A percentile compares a stretch with the other conserved stretches of the same genome.
These are phyloP conservation scores for Centropus unirufus DNA, from an alignment of 2,113 vertebrate species.

Conservation along the genomic window DNA sequence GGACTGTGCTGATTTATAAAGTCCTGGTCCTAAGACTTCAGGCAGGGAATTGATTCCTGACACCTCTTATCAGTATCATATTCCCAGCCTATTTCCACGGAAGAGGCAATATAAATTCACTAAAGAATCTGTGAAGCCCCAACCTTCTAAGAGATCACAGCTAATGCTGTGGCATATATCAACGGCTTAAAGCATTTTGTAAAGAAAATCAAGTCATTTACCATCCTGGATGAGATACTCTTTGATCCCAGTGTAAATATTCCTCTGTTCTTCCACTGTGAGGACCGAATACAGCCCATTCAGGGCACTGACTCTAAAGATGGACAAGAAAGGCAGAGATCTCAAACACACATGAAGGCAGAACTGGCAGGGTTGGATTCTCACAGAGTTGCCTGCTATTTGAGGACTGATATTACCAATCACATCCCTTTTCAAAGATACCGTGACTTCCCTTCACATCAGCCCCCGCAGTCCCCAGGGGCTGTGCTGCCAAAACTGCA, in stretches of 20 bases:
- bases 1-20: background rate
- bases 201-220: background rate
- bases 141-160: background rate
- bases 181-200: background rate
- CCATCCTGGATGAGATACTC: conserved; percentile 40
- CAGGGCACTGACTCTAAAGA: conserved; percentile 30
- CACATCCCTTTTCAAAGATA: background rate
- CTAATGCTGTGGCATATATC: background rate
- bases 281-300: conserved; percentile 44
- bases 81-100: background rate
- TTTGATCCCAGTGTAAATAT: conserved; percentile 27
- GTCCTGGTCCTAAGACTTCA: background rate
- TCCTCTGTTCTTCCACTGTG: background rate
- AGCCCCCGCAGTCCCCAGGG: background rate
- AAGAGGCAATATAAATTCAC: background rate
- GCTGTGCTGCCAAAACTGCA: background rate
- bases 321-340: background rate
- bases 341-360: background rate
- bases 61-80: background rate
- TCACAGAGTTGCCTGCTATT: background rate
- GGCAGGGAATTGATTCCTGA: background rate
- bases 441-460: background rate
- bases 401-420: background rate
- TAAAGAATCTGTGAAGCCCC: background rate
- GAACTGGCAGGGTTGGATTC: background rate